A percentile compares a stretch with the other conserved stretches of the same genome.
These are phyloP conservation scores for Rhinopomastus cyanomelas DNA, from an alignment of 2,113 vertebrate genomes.

Conservation along the genomic window DNA sequence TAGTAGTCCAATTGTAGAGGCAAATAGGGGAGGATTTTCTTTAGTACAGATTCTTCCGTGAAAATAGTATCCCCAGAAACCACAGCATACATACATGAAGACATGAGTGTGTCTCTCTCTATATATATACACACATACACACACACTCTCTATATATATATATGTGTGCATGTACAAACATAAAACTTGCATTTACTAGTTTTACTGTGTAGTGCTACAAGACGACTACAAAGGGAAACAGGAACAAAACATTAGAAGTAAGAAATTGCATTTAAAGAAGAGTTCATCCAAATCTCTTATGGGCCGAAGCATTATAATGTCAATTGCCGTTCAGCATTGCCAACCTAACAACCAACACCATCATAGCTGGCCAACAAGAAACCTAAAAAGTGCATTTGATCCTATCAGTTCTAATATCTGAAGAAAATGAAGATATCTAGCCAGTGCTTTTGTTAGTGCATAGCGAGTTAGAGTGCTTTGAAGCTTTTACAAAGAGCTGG, in stretches of 20 bases:
- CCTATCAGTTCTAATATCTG: neutral
- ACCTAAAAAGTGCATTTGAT: neutral
- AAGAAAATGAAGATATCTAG: slow-evolving; percentile 7
- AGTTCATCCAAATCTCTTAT: neutral
- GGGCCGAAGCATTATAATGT: neutral
- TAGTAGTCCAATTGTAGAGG: neutral
- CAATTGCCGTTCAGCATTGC: neutral
- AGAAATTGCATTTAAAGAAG: neutral
- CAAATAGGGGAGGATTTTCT: neutral
- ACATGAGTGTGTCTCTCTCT: no score
- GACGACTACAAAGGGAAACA: neutral
- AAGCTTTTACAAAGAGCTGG: slow-evolving; percentile 54
- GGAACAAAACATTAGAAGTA: neutral
- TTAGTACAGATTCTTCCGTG: neutral
- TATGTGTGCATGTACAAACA: neutral
- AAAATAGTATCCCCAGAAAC: neutral
- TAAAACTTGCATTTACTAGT: neutral
- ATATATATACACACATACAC: no score
- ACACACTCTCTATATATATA: neutral
- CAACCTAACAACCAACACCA: neutral
- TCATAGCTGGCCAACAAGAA: neutral
- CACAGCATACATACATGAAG: neutral
- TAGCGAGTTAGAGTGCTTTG: slow-evolving; percentile 61
- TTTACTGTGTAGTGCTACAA: neutral
- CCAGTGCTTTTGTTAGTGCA: slow-evolving; percentile 1